Base-by-base conservation (phyloP, 2,113 vertebrate genomes). In the Camelus bactrianus region DNA sequence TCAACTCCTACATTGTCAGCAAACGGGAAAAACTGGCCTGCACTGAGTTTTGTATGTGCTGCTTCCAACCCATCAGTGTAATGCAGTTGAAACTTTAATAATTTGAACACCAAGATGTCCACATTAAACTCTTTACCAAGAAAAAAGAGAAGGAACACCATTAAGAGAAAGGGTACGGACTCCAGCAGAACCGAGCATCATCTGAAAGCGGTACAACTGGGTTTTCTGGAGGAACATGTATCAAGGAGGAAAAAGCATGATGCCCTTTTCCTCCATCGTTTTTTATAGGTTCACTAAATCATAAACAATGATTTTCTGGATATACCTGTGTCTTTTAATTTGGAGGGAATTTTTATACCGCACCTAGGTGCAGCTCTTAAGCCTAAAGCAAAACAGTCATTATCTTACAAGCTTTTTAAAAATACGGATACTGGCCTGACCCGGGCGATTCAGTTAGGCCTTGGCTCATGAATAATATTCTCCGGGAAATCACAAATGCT, bases 401-500 rank as follows among this genome's bases (percentile, higher is more conserved):
- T 70, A 84, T 69, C 56, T 50, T 54, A 32, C 0, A 67, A 54
- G 26, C 38, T 69, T 76, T 85, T 94, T 24, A 64, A 85, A 96
- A 79, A 76, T 46, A 75, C 10, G 14, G 77, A 84, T 92, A 96
- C 48, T 6, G 19, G 46, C 24, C 38, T 75, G 56, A 91, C 38
- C 50, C 67, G 20, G 64, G 62, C 89, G 91, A 86, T 80, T 89
- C 72, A 94, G 69, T 70, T 92, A 79, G 81, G 42, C 26, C 69
- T 17, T 91, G 77, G 70, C 81, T 92, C 42, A 60, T 30, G 81
- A 93, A 72, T 86, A 89, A 93, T 28, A 95, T 42, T 93, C 60
- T 97, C 83, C 58, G 50, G 72, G 90, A 94, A 97, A 85, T 94
- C 91, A 96, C 91, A 97, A 95, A 95, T 87, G 85, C 65, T 95